Evolutionary conservation across 2,113 vertebrate genomes (phyloP).

Genomic region (Ondatra zibethicus): DNA sequence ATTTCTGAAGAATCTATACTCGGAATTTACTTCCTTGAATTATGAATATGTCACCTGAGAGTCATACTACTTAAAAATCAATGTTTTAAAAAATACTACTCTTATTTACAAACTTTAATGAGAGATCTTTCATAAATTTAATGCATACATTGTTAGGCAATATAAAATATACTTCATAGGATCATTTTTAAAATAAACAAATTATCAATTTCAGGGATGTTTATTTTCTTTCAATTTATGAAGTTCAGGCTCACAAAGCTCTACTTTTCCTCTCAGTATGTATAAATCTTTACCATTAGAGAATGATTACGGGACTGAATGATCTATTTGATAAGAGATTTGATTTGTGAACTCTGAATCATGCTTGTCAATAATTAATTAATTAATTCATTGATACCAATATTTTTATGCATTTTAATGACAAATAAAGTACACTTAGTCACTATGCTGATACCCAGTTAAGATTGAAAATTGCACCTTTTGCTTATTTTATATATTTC

Average conservation of each 20-base stretch:
- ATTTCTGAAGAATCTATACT: neutral
- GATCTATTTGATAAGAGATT: neutral
- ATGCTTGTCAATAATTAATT: slow-evolving; percentile 3
- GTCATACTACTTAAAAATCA: neutral
- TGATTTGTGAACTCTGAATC: neutral
- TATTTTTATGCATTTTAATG: neutral
- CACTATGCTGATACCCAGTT: neutral
- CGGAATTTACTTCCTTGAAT: neutral
- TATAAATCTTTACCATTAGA: neutral
- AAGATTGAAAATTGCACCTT: neutral
- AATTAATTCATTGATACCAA: neutral
- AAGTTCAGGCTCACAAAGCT: neutral
- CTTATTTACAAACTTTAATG: neutral
- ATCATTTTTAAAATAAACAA: neutral
- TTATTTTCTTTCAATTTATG: neutral
- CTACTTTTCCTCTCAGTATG: slow-evolving; percentile 7
- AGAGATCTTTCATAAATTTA: neutral
- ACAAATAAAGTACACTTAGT: neutral
- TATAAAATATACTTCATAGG: neutral
- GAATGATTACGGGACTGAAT: neutral
- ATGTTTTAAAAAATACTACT: neutral
- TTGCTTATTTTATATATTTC: neutral
- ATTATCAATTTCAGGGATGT: neutral
- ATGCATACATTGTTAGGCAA: neutral
- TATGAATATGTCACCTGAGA: neutral